Evolutionary conservation across 2,113 vertebrate genomes (phyloP).

Genomic region (Oenanthe oenanthe): DNA sequence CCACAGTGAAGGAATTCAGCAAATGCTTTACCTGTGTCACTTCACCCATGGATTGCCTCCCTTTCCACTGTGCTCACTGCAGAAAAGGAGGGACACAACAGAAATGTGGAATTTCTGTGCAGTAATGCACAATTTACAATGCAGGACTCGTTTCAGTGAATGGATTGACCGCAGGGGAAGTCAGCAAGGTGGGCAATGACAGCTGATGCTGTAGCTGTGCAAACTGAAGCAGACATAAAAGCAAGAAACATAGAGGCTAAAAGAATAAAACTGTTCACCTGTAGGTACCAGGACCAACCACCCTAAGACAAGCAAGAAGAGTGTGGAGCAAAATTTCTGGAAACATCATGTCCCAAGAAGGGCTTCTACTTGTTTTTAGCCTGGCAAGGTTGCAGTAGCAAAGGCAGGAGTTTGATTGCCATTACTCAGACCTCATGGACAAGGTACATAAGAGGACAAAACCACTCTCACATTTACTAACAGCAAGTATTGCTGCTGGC

Average conservation of each 20-base stretch:
- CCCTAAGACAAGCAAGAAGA: neutral
- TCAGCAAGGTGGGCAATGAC: neutral
- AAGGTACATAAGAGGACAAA: neutral
- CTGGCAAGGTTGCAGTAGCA: neutral
- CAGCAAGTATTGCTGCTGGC: neutral
- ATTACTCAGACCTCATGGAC: neutral
- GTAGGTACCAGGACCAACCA: neutral
- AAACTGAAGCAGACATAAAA: neutral
- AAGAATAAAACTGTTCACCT: neutral
- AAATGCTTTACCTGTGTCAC: rapidly evolving
- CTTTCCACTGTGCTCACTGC: neutral
- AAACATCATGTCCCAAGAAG: neutral
- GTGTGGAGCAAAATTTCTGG: neutral
- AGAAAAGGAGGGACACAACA: neutral
- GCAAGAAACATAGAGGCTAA: neutral
- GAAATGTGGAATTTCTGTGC: neutral
- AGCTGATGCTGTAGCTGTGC: neutral
- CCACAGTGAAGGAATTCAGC: neutral
- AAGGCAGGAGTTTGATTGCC: neutral
- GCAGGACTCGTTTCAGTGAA: neutral
- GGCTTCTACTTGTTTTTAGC: neutral
- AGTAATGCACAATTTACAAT: neutral
- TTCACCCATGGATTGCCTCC: neutral
- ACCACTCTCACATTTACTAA: neutral
- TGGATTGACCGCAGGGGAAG: neutral